A percentile compares a stretch with the other conserved stretches of the same genome.
These are phyloP conservation scores for Drymonia ruficornis DNA, from an alignment of 2,888 invertebrate genomes.

Conservation along the genomic window DNA sequence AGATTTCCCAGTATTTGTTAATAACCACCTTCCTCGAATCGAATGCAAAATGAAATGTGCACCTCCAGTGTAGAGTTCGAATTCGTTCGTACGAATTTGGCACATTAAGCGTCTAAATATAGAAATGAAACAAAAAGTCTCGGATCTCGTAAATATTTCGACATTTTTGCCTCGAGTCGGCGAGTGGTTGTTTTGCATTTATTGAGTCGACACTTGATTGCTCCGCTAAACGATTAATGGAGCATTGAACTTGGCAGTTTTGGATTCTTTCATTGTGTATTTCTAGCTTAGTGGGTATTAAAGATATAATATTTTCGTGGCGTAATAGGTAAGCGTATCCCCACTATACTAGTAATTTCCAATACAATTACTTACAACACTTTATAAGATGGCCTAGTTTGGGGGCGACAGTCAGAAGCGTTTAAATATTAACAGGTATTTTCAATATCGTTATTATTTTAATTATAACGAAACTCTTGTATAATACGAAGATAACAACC, in stretches of 20 bases:
- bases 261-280: conserved; percentile 34
- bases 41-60: conserved; percentile 58
- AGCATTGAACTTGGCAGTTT: conserved; percentile 70
- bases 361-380: too few species aligned
- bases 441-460: too few species aligned
- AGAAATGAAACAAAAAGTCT: conserved; percentile 67
- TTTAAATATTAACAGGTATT: too few species aligned
- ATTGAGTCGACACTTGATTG: conserved; percentile 68
- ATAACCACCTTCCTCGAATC: conserved; percentile 46
- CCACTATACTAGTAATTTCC: too few species aligned
- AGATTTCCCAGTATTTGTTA: conserved; percentile 50
- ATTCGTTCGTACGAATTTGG: conserved; percentile 51
- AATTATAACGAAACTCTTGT: too few species aligned
- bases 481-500: too few species aligned
- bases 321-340: too few species aligned
- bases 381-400: too few species aligned
- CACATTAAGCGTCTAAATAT: conserved; percentile 58
- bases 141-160: conserved; percentile 72
- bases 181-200: conserved; percentile 72
- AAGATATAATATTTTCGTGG: not conserved
- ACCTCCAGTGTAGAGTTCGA: conserved; percentile 52
- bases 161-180: conserved; percentile 66
- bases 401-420: too few species aligned
- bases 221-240: conserved; percentile 64
- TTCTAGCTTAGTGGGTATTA: conserved; percentile 30